Percentiles rank a stretch among this genome's conserved stretches.
Conservation (phyloP, 2,797 vertebrate species). For the Notamacropus eugenii region DNA sequence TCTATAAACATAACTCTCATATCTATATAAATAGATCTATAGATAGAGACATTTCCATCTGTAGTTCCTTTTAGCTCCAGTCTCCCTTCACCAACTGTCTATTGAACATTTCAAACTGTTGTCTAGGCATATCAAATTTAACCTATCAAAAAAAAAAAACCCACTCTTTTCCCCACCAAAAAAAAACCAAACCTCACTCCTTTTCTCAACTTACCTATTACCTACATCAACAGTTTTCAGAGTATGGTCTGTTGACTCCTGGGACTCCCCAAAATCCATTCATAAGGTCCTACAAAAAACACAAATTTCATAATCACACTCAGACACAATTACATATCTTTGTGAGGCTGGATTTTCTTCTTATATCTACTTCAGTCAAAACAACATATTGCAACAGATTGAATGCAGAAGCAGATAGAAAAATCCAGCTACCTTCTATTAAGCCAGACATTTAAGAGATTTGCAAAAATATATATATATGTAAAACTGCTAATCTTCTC, state of each 20-base stretch:
- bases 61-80: neutral
- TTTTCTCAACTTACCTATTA: neutral
- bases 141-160: neutral
- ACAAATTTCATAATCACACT: neutral
- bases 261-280: neutral
- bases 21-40: neutral
- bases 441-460: neutral
- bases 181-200: neutral
- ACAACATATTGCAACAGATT: neutral
- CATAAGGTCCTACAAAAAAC: neutral
- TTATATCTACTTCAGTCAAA: neutral
- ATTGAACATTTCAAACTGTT: neutral
- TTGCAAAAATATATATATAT: neutral
- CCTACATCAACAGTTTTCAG: neutral
- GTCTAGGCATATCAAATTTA: neutral
- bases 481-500: neutral
- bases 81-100: neutral
- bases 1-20: neutral
- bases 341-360: neutral
- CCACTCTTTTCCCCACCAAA: neutral
- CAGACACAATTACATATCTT: neutral
- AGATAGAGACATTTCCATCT: neutral
- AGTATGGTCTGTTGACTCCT: neutral
- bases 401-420: neutral
- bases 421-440: neutral